phyloP scores from a whole-genome alignment of 2,888 invertebrate species.

The Notodonta ziczac region DNA sequence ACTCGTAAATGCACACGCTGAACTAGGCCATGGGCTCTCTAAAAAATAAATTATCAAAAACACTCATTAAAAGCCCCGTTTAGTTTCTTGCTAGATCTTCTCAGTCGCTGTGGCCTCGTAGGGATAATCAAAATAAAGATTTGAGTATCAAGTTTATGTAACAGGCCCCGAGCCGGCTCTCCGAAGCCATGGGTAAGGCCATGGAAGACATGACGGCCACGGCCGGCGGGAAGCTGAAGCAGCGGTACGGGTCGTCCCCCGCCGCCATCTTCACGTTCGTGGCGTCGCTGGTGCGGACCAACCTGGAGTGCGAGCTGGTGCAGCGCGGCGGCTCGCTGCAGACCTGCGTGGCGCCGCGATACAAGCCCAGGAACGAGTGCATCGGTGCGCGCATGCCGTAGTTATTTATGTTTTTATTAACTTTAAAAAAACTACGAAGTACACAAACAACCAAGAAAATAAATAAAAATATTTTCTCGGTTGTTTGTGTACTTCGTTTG shows the following conservation, averaged over 20 bases:
- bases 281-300: conserved; percentile 94
- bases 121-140: no score
- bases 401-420: conserved; percentile 3
- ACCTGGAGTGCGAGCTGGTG: conserved; percentile 96
- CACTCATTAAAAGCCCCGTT: no score
- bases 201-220: conserved; percentile 97
- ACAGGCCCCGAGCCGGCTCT: conserved; percentile 88
- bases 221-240: conserved; percentile 92
- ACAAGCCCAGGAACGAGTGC: conserved; percentile 62
- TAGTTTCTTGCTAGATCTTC: no score
- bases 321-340: conserved; percentile 93
- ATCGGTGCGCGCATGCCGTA: conserved; percentile 34
- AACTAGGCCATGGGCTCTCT: no score
- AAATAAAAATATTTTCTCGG: no score
- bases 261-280: conserved; percentile 92
- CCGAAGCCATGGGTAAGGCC: conserved; percentile 95
- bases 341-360: conserved; percentile 81
- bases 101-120: no score
- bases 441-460: no score
- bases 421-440: no score
- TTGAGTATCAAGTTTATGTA: neutral
- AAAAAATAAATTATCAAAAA: no score
- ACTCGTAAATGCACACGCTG: no score
- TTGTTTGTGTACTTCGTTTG: no score
- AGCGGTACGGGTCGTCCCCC: conserved; percentile 84